Evolutionary conservation across 2,888 invertebrate species (phyloP), one percentile per base, ranked within the genome.

Genomic region (Sturmia bella): DNA sequence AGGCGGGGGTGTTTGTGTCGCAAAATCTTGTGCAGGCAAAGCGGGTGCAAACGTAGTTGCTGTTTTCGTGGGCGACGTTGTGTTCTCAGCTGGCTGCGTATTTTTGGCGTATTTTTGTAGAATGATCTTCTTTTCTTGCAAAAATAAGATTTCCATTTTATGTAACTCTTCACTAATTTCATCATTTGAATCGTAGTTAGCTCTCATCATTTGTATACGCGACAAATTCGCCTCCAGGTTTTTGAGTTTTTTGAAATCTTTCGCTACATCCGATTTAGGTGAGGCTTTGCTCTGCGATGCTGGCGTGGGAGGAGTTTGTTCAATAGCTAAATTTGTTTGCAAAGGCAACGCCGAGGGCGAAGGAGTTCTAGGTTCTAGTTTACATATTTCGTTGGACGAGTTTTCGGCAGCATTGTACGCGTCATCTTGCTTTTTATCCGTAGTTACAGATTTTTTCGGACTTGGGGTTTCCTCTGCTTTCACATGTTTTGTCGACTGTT

Each of bases 121-220:
- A 6, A 90, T 90, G 6, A 89, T 86, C 57, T 89, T 89, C 78
- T 89, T 89, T 39, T 90, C 90, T 56, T 87, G 86, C 3, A 89
- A 68, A 21, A 90, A 88, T 6, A 90, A 75, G 15, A 87, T 88
- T 39, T 89, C 89, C 90, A 89, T 90, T 84, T 90, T 90, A 1
- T 87, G 85, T 37, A 90, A 80, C 72, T 89, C 90, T 50, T 89
- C 90, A 69, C 89, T 87, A 2, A 90, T 88, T 81, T 90, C 90
- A 83, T 90, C 90, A 0, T 88, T 89, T 0, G 90, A 87, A 77
- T 90, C 90, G 61, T 88, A 90, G 64, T 89, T 90, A 9, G 89
- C 88, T 0, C 90, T 87, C 90, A 90, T 90, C 87, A 87, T 89
- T 82, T 90, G 90, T 72, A 90, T 90, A 59, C 90, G 88, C 1